Evolutionary conservation across 1,140 invertebrate species (phyloP), one percentile per base, ranked within the genome.

Genomic region (Plectus sambesii): DNA sequence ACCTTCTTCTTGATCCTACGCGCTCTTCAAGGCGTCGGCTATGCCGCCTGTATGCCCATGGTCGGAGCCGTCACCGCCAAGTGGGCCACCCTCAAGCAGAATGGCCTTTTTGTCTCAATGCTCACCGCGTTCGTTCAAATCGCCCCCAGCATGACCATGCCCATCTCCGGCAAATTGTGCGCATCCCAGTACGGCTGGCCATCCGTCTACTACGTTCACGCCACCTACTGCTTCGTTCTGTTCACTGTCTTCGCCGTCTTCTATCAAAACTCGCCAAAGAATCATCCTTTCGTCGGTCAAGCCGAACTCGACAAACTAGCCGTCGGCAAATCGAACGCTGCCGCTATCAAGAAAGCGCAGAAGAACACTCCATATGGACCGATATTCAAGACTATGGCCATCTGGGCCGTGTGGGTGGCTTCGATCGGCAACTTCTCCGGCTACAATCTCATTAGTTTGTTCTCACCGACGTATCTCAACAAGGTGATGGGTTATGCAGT

Each of bases 41-140:
- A n/a, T n/a, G 53, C 61, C 8, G 53, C 46, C n/a, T 65, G 60
- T 45, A 65, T 62, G 23, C 61, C 61, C 12, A 60, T 66, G n/a
- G 66, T 62, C 36, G 61, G 61, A 1, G 59, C 62, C n/a, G 65
- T 62, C 33, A 56, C 62, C 2, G 54, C 62, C 12, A 62, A 66
- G 53, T 62, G 61, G 61, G 66, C 61, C 2, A 65, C 65, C 39
- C 66, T 62, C 39, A 62, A 62, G 33, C 61, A 62, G 44, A 62
- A 62, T 33, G 61, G 61, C 2, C 49, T 62, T 15, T 62, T 62
- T 45, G 62, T 62, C 26, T 62, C 61, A 5, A 56, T 58, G 3
- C 45, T 60, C 9, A 60, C 62, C 26, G 60, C 60, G 12, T 60
- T 55, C 41, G 55, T 60, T 19, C 59, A 60, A 36, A 55, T 62